phyloP scores from a whole-genome alignment of 2,888 invertebrate genomes.

The Eumerus sabulonum region DNA sequence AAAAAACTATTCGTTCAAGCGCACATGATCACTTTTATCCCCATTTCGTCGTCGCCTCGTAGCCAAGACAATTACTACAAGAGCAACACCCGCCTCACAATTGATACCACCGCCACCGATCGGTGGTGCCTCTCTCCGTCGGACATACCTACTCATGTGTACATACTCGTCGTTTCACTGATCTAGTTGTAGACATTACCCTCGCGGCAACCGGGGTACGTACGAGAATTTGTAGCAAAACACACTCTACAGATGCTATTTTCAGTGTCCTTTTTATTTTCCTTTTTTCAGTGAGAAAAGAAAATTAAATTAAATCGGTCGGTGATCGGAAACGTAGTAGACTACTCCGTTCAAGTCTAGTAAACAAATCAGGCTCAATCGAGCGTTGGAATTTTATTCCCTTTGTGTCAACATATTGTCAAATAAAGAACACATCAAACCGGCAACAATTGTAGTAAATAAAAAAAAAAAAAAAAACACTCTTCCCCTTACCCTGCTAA shows the following conservation, averaged over 20 bases:
- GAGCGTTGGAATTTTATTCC: slow-evolving; percentile 72
- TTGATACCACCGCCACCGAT: slow-evolving; percentile 43
- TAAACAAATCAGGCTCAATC: slow-evolving; percentile 70
- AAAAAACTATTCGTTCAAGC: neutral
- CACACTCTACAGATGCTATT: slow-evolving; percentile 67
- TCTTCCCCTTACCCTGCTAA: neutral
- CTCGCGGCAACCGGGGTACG: slow-evolving; percentile 30
- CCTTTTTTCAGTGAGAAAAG: slow-evolving; percentile 65
- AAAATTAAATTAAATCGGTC: slow-evolving; percentile 69
- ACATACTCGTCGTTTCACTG: slow-evolving; percentile 39
- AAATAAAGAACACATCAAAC: slow-evolving; percentile 32
- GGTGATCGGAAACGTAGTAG: slow-evolving; percentile 65
- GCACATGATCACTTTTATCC: slow-evolving; percentile 36
- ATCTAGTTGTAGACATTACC: slow-evolving; percentile 44
- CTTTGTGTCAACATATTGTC: slow-evolving; percentile 63
- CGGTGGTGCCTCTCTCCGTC: slow-evolving; percentile 46
- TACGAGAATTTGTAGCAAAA: slow-evolving; percentile 57
- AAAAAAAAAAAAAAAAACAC: slow-evolving; percentile 14
- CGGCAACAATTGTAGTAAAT: slow-evolving; percentile 33
- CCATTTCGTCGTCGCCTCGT: neutral
- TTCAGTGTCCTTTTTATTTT: slow-evolving; percentile 65
- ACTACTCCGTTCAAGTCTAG: slow-evolving; percentile 66
- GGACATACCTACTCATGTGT: slow-evolving; percentile 9
- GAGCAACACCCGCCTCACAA: slow-evolving; percentile 64
- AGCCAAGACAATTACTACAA: slow-evolving; percentile 55